Evolutionary conservation across 1,140 invertebrate species (phyloP).

Genomic region (Chelonus insularis): DNA sequence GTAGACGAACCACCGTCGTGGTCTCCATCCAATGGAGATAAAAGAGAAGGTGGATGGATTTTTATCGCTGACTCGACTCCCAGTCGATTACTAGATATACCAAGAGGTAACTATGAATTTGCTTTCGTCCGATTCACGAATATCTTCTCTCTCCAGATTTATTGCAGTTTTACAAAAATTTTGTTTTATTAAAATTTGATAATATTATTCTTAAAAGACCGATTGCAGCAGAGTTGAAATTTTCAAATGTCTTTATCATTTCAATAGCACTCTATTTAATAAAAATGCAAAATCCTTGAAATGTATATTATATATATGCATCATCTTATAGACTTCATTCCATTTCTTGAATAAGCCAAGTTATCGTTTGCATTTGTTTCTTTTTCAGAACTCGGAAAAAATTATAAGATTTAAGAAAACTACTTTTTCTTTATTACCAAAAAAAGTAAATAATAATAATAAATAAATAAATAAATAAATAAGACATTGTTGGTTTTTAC

Average conservation of each 20-base stretch:
- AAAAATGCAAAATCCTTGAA: not conserved
- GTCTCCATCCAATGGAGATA: not conserved
- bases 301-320: too few relatives aligned
- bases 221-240: too few relatives aligned
- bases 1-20: too few relatives aligned
- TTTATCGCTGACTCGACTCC: constrained; percentile 18
- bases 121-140: not conserved
- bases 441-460: too few relatives aligned
- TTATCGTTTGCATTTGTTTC: too few relatives aligned
- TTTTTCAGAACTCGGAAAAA: too few relatives aligned
- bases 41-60: constrained; percentile 4
- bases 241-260: not conserved
- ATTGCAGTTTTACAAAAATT: not conserved
- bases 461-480: too few relatives aligned
- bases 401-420: too few relatives aligned
- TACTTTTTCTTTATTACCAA: too few relatives aligned
- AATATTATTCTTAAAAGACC: too few relatives aligned
- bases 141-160: not conserved
- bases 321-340: not conserved
- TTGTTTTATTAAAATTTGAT: too few relatives aligned
- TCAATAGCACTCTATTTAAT: constrained; percentile 2
- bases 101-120: not conserved
- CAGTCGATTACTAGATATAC: constrained; percentile 13
- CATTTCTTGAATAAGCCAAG: not conserved
- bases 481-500: too few relatives aligned